A percentile compares a stretch with the other conserved stretches of the same genome.
phyloP scores from a whole-genome alignment of 2,113 vertebrate species.

The Trichechus manatus region DNA sequence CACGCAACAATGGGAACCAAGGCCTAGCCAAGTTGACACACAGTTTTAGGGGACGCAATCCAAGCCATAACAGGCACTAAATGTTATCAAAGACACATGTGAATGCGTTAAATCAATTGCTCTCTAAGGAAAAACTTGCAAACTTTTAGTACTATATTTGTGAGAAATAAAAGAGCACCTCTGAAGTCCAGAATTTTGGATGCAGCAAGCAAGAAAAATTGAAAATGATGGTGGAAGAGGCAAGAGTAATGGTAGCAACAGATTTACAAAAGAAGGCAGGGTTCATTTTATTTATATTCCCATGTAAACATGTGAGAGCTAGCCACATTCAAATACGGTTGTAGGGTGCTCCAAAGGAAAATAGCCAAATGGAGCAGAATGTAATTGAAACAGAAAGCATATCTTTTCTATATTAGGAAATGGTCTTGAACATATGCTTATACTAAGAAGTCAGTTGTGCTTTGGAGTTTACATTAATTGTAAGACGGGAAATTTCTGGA shows the following conservation, averaged over 20 bases:
- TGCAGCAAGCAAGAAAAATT: conserved; percentile 48
- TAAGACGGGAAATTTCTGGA: conserved; percentile 18
- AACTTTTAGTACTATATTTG: background rate
- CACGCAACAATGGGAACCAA: no score
- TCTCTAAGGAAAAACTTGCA: background rate
- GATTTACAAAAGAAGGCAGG: conserved; percentile 41
- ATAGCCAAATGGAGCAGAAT: background rate
- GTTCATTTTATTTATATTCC: conserved; percentile 45
- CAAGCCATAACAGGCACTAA: background rate
- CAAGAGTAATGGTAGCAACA: background rate
- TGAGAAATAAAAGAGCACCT: background rate
- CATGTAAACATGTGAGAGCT: conserved; percentile 71
- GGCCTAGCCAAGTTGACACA: no score
- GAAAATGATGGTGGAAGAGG: background rate
- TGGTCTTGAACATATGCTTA: conserved; percentile 37
- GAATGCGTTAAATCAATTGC: background rate
- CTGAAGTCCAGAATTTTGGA: background rate
- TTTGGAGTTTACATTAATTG: conserved; percentile 57
- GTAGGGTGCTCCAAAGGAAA: conserved; percentile 65
- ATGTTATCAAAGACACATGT: background rate
- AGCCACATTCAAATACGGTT: background rate
- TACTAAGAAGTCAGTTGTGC: background rate
- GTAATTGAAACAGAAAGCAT: background rate
- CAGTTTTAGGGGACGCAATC: no score
- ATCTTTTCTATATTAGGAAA: conserved; percentile 72